phyloP scores from a whole-genome alignment of 2,113 vertebrate species.

The Daphoenositta chrysoptera region DNA sequence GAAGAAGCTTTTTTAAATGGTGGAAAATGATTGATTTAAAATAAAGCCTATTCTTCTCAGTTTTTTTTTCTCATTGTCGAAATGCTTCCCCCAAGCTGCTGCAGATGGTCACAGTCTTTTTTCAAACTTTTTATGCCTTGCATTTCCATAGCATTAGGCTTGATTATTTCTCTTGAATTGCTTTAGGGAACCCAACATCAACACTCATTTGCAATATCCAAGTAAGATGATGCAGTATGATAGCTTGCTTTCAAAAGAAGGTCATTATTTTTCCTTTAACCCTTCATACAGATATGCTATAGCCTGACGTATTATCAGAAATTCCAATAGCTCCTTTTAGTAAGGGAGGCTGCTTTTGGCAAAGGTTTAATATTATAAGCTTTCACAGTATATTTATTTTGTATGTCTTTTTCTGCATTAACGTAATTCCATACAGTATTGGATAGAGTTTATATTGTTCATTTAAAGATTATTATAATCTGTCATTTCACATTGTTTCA shows the following conservation, averaged over 20 bases:
- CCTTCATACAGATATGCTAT: neutral
- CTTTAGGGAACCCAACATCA: conserved; percentile 35
- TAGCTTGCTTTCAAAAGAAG: neutral
- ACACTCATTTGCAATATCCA: neutral
- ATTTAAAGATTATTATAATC: neutral
- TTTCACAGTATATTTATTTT: neutral
- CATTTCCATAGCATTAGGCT: conserved; percentile 29
- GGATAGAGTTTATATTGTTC: neutral
- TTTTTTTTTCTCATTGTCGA: neutral
- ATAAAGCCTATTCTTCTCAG: neutral
- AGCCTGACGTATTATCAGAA: neutral
- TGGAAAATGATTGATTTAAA: conserved; percentile 10
- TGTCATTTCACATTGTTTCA: neutral
- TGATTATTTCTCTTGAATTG: conserved; percentile 36
- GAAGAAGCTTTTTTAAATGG: neutral
- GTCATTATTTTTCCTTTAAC: conserved; percentile 6
- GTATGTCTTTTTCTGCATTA: neutral
- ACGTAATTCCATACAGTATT: neutral
- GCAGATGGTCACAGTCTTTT: conserved; percentile 38
- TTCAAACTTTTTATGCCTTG: conserved; percentile 2
- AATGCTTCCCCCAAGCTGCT: neutral
- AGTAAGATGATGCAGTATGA: neutral
- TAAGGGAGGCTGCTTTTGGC: neutral
- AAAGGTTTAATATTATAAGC: neutral
- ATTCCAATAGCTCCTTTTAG: neutral